These are phyloP conservation scores for Myioborus miniatus DNA, from an alignment of 2,797 vertebrate genomes.

Conservation along the genomic window DNA sequence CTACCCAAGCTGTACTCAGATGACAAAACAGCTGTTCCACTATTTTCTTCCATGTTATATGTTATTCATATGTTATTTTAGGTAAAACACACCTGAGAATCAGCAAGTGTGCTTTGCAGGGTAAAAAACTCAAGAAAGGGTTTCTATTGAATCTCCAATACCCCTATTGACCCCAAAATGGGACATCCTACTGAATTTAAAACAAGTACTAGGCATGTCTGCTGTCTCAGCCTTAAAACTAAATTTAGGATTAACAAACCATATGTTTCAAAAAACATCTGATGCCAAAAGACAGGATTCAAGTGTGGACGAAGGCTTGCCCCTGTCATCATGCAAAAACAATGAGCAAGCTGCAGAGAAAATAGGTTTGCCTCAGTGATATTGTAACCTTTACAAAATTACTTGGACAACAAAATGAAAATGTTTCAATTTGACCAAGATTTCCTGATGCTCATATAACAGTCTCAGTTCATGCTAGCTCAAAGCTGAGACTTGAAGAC, in stretches of 20 bases:
- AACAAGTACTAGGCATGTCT: not conserved
- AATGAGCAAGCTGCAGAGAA: not conserved
- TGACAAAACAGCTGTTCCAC: not conserved
- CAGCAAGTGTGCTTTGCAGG: not conserved
- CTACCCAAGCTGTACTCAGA: not conserved
- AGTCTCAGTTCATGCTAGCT: not conserved
- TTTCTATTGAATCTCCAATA: not conserved
- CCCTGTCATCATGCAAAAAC: not conserved
- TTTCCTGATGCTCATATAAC: not conserved
- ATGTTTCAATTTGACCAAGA: not conserved
- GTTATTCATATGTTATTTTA: not conserved
- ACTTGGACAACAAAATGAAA: not conserved
- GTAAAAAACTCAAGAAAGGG: not conserved
- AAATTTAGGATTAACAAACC: not conserved
- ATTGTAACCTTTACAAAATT: not conserved
- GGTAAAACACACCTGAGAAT: not conserved
- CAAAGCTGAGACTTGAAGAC: conserved; percentile 25
- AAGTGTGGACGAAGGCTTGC: not conserved
- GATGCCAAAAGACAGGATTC: not conserved
- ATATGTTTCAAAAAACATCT: not conserved
- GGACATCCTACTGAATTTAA: not conserved
- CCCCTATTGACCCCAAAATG: not conserved
- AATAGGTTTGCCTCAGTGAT: not conserved
- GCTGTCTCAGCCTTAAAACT: not conserved
- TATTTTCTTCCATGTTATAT: not conserved